These are phyloP conservation scores for Heteromyza rotundicornis DNA, from an alignment of 2,888 invertebrate species.

Conservation along the genomic window DNA sequence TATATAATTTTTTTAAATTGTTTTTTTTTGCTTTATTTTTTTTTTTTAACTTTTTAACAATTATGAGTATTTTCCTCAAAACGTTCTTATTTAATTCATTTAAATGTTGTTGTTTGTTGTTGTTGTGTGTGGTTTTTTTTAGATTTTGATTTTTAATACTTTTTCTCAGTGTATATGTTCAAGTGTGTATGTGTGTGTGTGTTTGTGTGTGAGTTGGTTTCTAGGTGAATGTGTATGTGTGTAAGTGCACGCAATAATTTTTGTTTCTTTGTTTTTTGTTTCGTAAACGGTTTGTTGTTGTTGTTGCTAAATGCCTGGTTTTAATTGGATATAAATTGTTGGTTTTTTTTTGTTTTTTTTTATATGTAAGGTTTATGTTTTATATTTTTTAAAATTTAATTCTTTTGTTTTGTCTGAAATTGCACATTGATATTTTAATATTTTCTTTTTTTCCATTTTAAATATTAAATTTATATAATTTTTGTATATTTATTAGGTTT, in stretches of 20 bases:
- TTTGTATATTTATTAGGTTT: slow-evolving; percentile 21
- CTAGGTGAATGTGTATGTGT: slow-evolving; percentile 1
- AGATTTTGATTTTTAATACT: slow-evolving; percentile 43
- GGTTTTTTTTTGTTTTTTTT: neutral
- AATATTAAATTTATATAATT: slow-evolving; percentile 45
- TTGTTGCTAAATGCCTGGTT: slow-evolving; percentile 5
- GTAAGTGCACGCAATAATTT: too few relatives aligned
- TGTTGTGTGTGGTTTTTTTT: slow-evolving; percentile 19
- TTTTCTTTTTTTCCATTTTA: slow-evolving; percentile 31
- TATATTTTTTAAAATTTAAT: slow-evolving; percentile 24
- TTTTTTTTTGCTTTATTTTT: slow-evolving; percentile 22
- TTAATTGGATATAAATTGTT: neutral
- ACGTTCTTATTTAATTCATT: slow-evolving; percentile 36
- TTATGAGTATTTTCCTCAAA: slow-evolving; percentile 51
- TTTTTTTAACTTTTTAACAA: slow-evolving; percentile 38
- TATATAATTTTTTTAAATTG: slow-evolving; percentile 38
- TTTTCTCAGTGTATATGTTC: slow-evolving; percentile 18
- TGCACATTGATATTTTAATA: slow-evolving; percentile 48
- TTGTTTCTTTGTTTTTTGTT: too few relatives aligned
- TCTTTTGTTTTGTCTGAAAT: slow-evolving; percentile 48
- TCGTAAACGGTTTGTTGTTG: neutral
- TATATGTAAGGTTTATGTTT: slow-evolving; percentile 18
- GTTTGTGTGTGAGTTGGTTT: neutral
- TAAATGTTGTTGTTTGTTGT: slow-evolving; percentile 25
- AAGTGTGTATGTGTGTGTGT: slow-evolving; percentile 31